These are phyloP conservation scores for Anaspis maculata DNA, from an alignment of 2,888 invertebrate species.

Conservation along the genomic window DNA sequence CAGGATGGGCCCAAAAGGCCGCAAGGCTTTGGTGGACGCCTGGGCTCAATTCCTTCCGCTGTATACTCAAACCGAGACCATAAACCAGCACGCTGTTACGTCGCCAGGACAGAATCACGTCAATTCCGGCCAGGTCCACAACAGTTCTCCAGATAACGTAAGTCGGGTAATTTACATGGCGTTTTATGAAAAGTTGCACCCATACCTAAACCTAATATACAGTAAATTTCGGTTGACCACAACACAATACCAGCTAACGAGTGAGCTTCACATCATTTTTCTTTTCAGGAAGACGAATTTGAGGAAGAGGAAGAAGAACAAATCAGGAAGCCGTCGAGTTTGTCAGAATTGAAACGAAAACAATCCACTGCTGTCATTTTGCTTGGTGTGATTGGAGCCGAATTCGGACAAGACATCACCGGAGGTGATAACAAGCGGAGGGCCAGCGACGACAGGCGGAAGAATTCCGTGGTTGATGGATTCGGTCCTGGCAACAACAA, in stretches of 20 bases:
- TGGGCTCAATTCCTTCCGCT: slow-evolving; percentile 95
- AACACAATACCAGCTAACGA: too few relatives aligned
- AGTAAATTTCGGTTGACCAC: too few relatives aligned
- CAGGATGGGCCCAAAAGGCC: slow-evolving; percentile 79
- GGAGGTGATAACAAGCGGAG: slow-evolving; percentile 52
- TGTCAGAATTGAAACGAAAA: slow-evolving; percentile 81
- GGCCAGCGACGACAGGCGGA: slow-evolving; percentile 55
- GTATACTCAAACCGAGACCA: slow-evolving; percentile 72
- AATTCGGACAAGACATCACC: slow-evolving; percentile 93
- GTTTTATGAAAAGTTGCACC: too few relatives aligned
- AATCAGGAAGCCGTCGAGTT: slow-evolving; percentile 75
- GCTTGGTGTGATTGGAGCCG: slow-evolving; percentile 94
- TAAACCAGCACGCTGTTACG: slow-evolving; percentile 56
- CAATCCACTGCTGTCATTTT: slow-evolving; percentile 96
- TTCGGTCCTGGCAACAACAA: slow-evolving; percentile 73
- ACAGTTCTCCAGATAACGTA: slow-evolving; percentile 24
- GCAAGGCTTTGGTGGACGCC: slow-evolving; percentile 85
- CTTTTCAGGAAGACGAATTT: slow-evolving; percentile 70
- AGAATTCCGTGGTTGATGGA: slow-evolving; percentile 81
- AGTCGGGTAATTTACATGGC: too few relatives aligned
- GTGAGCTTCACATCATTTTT: too few relatives aligned
- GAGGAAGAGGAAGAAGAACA: slow-evolving; percentile 82
- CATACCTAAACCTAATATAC: too few relatives aligned
- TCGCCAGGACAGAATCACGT: slow-evolving; percentile 44
- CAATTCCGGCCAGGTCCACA: slow-evolving; percentile 23